Base-by-base conservation (phyloP, 2,888 invertebrate species). In the Oxyteleia sp. region DNA sequence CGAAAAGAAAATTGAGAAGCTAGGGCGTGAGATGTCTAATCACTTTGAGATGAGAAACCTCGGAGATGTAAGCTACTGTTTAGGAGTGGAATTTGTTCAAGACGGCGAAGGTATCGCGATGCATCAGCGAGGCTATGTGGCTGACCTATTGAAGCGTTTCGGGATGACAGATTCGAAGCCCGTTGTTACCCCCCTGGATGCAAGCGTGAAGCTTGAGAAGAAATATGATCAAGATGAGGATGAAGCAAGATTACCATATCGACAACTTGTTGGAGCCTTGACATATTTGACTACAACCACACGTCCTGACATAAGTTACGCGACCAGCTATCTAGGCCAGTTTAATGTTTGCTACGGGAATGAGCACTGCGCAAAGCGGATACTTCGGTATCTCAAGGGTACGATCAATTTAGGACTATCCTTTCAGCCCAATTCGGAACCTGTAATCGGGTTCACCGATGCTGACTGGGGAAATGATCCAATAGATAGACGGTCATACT, bases 91-190 rank as follows among this genome's bases (percentile, higher is more conserved):
- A 15, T 53, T 66, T 15, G 0, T 26, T 0, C 38, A 16, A 26
- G 3, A 38, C 7, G n/a, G 20, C 0, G 29, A 26, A 5, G 0
- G 13, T 0, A 38, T 66, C 2, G 11, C 41, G 0, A 53, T 66
- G 41, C 41, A 41, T 41, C 49, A 64, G 20, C 49, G 38, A 15
- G 51, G 64, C 3, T 64, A 64, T 10, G 16, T 64, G 7, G 20
- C 15, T 4, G 64, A 64, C 11, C n/a, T 49, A 13, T 49, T 64
- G 49, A 49, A 26, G 2, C 47, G 64, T n/a, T 64, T 49, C 11
- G 23, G 23, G 2, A 64, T 64, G 64, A 11, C 8, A 1, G 47
- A 64, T 35, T 64, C 20, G 3, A 64, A 64, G 32, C 64, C 64
- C 8, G 64, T 49, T n/a, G 13, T 35, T 10, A 49, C 49, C 0